Base-by-base conservation (phyloP, 2,888 invertebrate species). In the Nomada ruficornis region DNA sequence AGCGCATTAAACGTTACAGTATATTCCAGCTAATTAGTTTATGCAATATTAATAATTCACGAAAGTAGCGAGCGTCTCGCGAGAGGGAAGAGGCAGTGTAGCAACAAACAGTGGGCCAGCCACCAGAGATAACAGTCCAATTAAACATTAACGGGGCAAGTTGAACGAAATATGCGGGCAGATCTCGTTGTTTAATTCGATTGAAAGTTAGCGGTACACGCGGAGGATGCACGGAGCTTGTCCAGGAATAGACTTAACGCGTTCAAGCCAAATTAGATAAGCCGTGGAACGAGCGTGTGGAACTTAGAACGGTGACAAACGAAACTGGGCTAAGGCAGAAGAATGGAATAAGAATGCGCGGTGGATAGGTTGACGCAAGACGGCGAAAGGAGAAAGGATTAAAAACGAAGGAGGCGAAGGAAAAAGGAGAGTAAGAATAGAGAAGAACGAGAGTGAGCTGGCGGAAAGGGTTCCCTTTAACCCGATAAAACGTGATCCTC, bases 401-500 rank as follows among this genome's bases (percentile, higher is more conserved):
- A 73, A 36, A 68, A 44, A 54, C 50, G 60, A 29, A 26, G 9
- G 15, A 26, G 13, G 23, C 44, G 20, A 4, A 4, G 63, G 15
- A 23, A 29, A 36, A 26, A 50, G 15, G 57, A 29, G 55, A 42
- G 18, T 1, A 60, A 9, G 20, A 13, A 68, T 60, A 47, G 50
- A 59, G 62, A 60, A 60, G n/a, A 55, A 15, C 18, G 36, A 54
- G 70, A 68, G 26, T 50, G 57, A 68, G 59, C n/a, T 23, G 47
- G 72, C 57, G 71, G 77, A 57, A 86, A 80, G 80, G 77, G 87
- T 86, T 88, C 86, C 76, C 83, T 86, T 88, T 88, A 89, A 89
- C 84, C 68, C 82, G 82, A 89, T 88, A 86, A 88, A 89, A 86
- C 81, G 86, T 82, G 87, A 88, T 88, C 85, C 80, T 57, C 85